Base-by-base conservation (phyloP, 64 coral and sea anemone species). In the Anthopleura sola region DNA sequence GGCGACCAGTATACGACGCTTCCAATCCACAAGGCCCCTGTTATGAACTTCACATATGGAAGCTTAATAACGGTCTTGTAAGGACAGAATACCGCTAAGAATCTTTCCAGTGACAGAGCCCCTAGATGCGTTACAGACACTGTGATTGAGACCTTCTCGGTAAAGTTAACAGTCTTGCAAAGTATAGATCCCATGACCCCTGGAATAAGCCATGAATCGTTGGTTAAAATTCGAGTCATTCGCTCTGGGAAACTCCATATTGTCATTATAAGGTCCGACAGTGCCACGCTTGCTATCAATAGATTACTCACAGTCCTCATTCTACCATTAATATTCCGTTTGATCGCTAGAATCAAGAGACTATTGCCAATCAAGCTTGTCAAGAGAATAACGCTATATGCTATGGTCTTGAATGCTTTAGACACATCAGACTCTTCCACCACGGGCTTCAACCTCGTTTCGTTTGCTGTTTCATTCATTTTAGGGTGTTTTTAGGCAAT, bases 261-360 rank as follows among this genome's bases (percentile, higher is more conserved):
- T 44, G 94, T 92, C 3, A 96, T 83, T 1, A 96, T 64, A 0
- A 96, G 58, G 32, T 96, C 94, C 47, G 83, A 92, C 38, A 60
- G 80, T 14, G 94, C 91, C 75, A 96, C 89, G 29, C 85, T 92
- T 14, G 87, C 87, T 18, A 96, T 86, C 24, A 92, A 90, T 24
- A 89, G 83, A 33, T 92, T 96, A 38, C 88, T 92, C 13, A 92
- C 94, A 77, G 94, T 96, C n/a, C 94, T 80, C 49, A 96, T 92
- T 75, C 91, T 81, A 1, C 88, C 78, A 28, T 84, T 84, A 38
- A 84, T 87, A 28, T 96, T 96, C 23, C 84, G 69, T 55, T 96
- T 92, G 83, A 96, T 86, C 3, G 94, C 94, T n/a, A 86, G 36
- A 24, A 96, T 88, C 2, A 96, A 75, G 34, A 92, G 55, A 3